Evolutionary conservation across 2,888 invertebrate species (phyloP), one percentile per base, ranked within the genome.

Genomic region (Pollenia labialis): DNA sequence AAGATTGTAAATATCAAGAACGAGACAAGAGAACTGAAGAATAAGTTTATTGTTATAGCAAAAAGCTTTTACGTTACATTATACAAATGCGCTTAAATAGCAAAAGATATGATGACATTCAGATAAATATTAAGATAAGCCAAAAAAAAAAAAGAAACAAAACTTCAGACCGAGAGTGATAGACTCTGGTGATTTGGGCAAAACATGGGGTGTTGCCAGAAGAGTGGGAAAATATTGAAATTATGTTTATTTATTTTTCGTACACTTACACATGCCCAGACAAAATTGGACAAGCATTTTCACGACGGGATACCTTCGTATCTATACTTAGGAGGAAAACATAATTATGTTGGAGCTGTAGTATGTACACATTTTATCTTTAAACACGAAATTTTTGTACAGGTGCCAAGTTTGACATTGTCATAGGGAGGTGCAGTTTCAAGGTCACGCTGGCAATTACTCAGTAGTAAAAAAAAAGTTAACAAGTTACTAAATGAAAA

Each of bases 51-150:
- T 87, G 87, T 87, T 87, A 87, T 87, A 87, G 87, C 87, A 81
- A 87, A 87, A 87, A 87, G 87, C 87, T 87, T 84, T 87, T 87
- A 86, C 86, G 86, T 86, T 83, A 80, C 86, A 83, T 80, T 86
- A 81, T 81, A 84, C 68, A 87, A 87, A 87, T 87, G 87, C 84
- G 84, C 84, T 84, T 87, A 87, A 87, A 87, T 84, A 87, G 87
- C 81, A 77, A 84, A 87, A 87, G 87, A 87, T 87, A 87, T 84
- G 87, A 87, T 87, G 87, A 87, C 87, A 87, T 84, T 77, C 52
- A 77, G 87, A 87, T 87, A 87, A 87, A 87, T 84, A 84, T 79
- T 81, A 79, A 87, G 87, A 87, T 87, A 87, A 87, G 87, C 76
- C 11, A 74, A 18, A 69, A 64, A 62, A 58, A 71, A 56, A 54